Conservation (phyloP, 2,888 invertebrate species). For the Megastigmus dorsalis region DNA sequence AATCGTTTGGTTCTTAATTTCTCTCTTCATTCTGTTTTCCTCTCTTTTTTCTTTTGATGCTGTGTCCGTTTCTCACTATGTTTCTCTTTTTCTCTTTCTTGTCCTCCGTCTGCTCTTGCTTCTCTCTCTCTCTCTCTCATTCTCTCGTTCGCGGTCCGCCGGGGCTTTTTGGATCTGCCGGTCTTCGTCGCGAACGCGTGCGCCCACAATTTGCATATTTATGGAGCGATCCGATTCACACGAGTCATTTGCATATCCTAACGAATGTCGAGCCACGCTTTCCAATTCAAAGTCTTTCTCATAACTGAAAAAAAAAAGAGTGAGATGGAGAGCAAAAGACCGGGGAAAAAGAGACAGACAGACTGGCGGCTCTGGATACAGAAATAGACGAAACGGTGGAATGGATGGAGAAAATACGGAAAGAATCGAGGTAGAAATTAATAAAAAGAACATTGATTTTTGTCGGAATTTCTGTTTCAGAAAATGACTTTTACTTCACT, state of each 20-base stretch:
- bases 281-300: slow-evolving; percentile 50
- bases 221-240: slow-evolving; percentile 54
- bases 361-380: background rate
- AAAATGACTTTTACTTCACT: background rate
- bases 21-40: background rate
- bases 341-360: background rate
- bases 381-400: background rate
- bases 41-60: too few relatives aligned
- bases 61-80: too few relatives aligned
- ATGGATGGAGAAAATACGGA: slow-evolving; percentile 4
- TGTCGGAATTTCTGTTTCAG: background rate
- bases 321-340: background rate
- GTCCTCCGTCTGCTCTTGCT: background rate
- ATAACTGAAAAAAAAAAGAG: slow-evolving; percentile 35
- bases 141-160: background rate
- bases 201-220: slow-evolving; percentile 52
- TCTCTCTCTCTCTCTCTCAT: background rate
- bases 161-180: slow-evolving; percentile 32
- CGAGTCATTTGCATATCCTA: slow-evolving; percentile 54
- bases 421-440: slow-evolving; percentile 15
- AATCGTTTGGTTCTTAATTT: background rate
- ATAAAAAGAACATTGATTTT: slow-evolving; percentile 22
- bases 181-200: slow-evolving; percentile 28
- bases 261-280: slow-evolving; percentile 51
- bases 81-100: background rate